Evolutionary conservation across 2,888 invertebrate genomes (phyloP).

Genomic region (Mesorhabditis spiculigera): DNA sequence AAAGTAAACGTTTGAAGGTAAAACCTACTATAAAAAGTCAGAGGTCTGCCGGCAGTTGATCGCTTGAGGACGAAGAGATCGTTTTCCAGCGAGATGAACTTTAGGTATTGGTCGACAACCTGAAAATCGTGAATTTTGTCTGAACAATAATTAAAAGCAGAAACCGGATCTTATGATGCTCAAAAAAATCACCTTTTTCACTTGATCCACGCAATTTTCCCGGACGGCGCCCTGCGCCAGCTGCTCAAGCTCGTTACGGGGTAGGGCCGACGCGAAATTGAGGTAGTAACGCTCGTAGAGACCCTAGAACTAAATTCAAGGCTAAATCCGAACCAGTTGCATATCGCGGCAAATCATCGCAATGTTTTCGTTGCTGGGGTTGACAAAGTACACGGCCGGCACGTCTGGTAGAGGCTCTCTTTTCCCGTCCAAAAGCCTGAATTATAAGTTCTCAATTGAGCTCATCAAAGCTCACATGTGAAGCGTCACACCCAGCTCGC

Average conservation of each 20-base stretch:
- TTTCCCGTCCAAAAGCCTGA: slow-evolving; percentile 60
- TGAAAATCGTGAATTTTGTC: slow-evolving; percentile 54
- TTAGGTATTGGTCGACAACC: slow-evolving; percentile 95
- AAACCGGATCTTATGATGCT: not conserved
- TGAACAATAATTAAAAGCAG: not conserved
- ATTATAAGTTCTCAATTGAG: not conserved
- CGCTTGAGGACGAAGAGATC: slow-evolving; percentile 78
- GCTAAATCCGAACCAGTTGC: slow-evolving; percentile 14
- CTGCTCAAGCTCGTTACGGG: slow-evolving; percentile 81
- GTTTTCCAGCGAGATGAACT: slow-evolving; percentile 95
- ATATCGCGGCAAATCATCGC: slow-evolving; percentile 75
- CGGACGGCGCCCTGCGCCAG: slow-evolving; percentile 86
- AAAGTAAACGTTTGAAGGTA: not conserved
- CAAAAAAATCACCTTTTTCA: slow-evolving; percentile 70
- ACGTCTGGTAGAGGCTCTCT: slow-evolving; percentile 85
- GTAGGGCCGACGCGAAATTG: slow-evolving; percentile 84
- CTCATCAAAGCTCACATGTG: slow-evolving; percentile 74
- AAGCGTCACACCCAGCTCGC: slow-evolving; percentile 92
- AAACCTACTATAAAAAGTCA: slow-evolving; percentile 83
- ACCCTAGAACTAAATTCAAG: slow-evolving; percentile 61
- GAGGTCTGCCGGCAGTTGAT: slow-evolving; percentile 82
- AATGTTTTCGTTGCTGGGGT: slow-evolving; percentile 91
- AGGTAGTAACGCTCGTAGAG: slow-evolving; percentile 92
- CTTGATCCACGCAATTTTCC: slow-evolving; percentile 76
- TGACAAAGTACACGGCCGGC: slow-evolving; percentile 94